Conservation (phyloP, 2,888 invertebrate genomes). For the Stictocephala bisonia region DNA sequence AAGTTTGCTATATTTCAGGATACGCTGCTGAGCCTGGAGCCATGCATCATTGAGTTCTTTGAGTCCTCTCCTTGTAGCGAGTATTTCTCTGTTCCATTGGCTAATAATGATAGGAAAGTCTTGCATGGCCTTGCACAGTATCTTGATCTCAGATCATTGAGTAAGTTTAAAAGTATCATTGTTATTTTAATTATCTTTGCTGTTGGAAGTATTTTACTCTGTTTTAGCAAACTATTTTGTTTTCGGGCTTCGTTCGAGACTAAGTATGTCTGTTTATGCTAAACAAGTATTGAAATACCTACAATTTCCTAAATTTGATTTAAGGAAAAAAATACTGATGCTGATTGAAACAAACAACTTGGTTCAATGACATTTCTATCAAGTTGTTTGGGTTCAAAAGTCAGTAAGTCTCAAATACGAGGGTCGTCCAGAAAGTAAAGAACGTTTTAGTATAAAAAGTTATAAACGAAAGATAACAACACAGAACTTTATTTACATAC, state of each 20-base stretch:
- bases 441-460: too few species aligned
- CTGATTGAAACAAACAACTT: neutral
- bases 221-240: too few species aligned
- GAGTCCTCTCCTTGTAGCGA: neutral
- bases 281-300: too few species aligned
- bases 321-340: neutral
- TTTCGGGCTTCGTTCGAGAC: too few species aligned
- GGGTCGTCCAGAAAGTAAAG: too few species aligned
- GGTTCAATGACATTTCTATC: too few species aligned
- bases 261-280: too few species aligned
- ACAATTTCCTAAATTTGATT: too few species aligned
- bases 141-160: conserved; percentile 28
- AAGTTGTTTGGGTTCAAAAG: too few species aligned
- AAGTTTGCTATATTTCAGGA: neutral
- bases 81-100: conserved; percentile 16
- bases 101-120: conserved; percentile 29
- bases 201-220: neutral
- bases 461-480: too few species aligned
- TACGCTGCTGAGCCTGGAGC: conserved; percentile 20
- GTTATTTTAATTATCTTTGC: neutral
- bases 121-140: conserved; percentile 30
- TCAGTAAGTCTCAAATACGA: too few species aligned
- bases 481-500: too few species aligned
- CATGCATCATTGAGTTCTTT: conserved; percentile 24
- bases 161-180: neutral